Evolutionary conservation across 2,797 vertebrate species (phyloP), one percentile per base, ranked within the genome.

Genomic region (Rhabdomys pumilio): DNA sequence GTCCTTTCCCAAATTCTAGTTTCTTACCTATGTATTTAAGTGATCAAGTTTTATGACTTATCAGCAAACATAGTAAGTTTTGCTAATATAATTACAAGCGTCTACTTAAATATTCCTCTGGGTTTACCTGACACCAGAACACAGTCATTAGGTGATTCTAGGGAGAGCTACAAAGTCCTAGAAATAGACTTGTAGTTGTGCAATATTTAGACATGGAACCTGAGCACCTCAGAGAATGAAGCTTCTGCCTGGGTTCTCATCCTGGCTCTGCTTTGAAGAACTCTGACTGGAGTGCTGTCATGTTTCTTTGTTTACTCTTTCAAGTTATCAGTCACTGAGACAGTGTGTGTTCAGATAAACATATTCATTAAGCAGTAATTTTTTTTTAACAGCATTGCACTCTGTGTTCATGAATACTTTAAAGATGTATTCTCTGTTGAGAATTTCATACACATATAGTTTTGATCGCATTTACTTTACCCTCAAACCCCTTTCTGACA

Each of bases 11-110:
- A 80, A 59, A 87, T 87, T 96, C 47, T n/a, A n/a, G 1, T 92
- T 95, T 96, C 17, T 90, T 63, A 96, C 87, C 50, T 84, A 3
- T 61, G 17, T 79, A 61, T 67, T 89, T 91, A 85, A 87, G 12
- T 4, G 7, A 65, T 73, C 10, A 20, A 55, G 12, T 90, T 88
- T 96, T 93, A 73, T 61, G 20, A 85, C 75, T 34, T 38, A n/a
- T 22, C 31, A 80, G 55, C 38, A 55, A 90, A 26, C 57, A 61
- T 19, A 87, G 7, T 82, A 77, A 75, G 31, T 88, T 95, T 90
- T 90, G 6, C 26, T 7, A n/a, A 87, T 65, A 47, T 69, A 13
- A 11, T 82, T 59, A 34, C 3, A 20, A 90, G 19, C 47, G 20
- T 50, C n/a, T 31, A 76, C 81, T 65, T 95, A 86, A 77, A 76